Evolutionary conservation across 1,140 invertebrate species (phyloP), one percentile per base, ranked within the genome.

Genomic region (Hycleus cichorii): DNA sequence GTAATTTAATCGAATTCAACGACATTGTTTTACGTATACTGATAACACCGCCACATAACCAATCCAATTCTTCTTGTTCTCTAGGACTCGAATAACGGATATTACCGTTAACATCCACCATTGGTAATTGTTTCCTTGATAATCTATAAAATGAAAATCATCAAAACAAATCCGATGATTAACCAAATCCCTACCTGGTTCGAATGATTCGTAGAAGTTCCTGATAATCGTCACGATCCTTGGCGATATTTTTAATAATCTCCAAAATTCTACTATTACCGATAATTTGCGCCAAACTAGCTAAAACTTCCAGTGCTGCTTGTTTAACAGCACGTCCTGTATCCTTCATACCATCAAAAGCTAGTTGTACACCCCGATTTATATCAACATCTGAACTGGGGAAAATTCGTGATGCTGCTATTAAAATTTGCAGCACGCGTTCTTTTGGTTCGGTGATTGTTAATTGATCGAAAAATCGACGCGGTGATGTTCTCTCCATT

Each of bases 221-320:
- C 11, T 75, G 62, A 12, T 73, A 69, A 57, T 81, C 75, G 45
- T 74, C 72, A 38, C 70, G 65, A 43, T 69, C 70, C 38, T 72
- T 72, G 0, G 74, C 70, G 18, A 77, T 75, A 11, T 72, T 65
- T 57, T 75, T 71, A 8, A 80, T 76, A 10, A 77, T 76, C 47
- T 76, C 66, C 24, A 83, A 54, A 11, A 83, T 76, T 24, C 64
- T 62, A 24, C 47, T 62, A 25, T 82, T 73, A 24, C 83, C 82
- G 58, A 87, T 80, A 32, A 88, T 82, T 71, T 91, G 88, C 3
- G 85, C 85, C 3, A 93, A 71, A 25, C 88, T 83, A 3, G 90
- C 87, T 47, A 92, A 72, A 46, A 87, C 84, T 70, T 93, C 91
- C n/a, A 93, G 74, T 0, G 89, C 80, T 3, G 89, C 85, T 64